Evolutionary conservation across 2,113 vertebrate genomes (phyloP).

Genomic region (Ptychochromis oligacanthus): DNA sequence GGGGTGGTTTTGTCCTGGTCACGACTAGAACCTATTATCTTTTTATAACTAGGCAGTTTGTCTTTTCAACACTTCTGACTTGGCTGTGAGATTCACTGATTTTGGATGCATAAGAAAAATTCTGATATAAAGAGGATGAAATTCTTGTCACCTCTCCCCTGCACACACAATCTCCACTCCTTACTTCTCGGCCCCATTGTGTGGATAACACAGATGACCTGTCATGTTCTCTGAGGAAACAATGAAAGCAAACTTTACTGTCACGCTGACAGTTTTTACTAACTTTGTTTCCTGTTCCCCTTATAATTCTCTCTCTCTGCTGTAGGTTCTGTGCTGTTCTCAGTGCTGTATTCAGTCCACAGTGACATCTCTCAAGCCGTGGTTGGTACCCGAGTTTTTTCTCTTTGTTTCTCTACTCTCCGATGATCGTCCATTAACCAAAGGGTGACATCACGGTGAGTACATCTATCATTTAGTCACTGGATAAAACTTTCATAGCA

Average conservation of each 20-base stretch:
- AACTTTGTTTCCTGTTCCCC: too few species aligned
- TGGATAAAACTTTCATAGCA: fast-evolving
- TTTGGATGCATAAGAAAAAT: neutral
- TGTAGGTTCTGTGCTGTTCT: neutral
- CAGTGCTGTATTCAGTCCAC: too few species aligned
- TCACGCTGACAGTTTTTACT: too few species aligned
- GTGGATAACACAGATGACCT: neutral
- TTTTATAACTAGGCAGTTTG: too few species aligned
- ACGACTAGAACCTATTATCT: too few species aligned
- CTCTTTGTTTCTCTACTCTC: too few species aligned
- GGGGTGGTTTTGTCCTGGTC: too few species aligned
- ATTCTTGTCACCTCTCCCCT: neutral
- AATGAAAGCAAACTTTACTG: neutral
- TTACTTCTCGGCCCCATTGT: neutral
- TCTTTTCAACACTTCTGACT: too few species aligned
- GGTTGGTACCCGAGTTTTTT: too few species aligned
- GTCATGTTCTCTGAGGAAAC: neutral
- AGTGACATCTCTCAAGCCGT: too few species aligned
- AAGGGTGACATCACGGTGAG: neutral
- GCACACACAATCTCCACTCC: neutral
- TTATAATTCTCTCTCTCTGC: too few species aligned
- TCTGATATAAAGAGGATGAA: neutral
- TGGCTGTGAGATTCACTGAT: fast-evolving
- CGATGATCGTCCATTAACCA: neutral
- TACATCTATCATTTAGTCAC: neutral